These are phyloP conservation scores for Eupsilia transversa DNA, from an alignment of 2,888 invertebrate genomes.

Conservation along the genomic window DNA sequence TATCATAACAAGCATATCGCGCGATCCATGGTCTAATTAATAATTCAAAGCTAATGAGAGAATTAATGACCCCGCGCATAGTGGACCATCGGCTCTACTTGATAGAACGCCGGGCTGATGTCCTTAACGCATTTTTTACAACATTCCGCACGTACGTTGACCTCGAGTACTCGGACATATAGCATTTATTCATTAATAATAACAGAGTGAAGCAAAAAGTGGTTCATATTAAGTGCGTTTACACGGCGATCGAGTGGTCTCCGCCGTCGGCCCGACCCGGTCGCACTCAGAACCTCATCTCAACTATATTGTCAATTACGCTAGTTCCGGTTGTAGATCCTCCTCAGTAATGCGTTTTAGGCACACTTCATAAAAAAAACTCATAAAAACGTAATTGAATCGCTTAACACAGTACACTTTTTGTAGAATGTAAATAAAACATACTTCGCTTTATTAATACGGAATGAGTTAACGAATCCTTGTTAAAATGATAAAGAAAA, in stretches of 20 bases:
- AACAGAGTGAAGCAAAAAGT: conserved; percentile 85
- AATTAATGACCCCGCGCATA: conserved; percentile 79
- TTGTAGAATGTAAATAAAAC: conserved; percentile 75
- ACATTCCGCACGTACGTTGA: conserved; percentile 86
- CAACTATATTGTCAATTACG: conserved; percentile 81
- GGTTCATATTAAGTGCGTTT: conserved; percentile 84
- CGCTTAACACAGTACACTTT: conserved; percentile 76
- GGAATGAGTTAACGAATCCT: conserved; percentile 69
- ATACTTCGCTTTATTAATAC: conserved; percentile 68
- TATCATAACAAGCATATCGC: conserved; percentile 40
- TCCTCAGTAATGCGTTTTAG: conserved; percentile 82
- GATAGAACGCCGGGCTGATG: conserved; percentile 82
- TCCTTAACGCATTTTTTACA: conserved; percentile 88
- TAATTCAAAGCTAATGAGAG: conserved; percentile 80
- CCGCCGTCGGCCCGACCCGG: conserved; percentile 25
- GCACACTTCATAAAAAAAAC: conserved; percentile 69
- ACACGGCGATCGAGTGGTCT: conserved; percentile 69
- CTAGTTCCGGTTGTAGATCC: conserved; percentile 89
- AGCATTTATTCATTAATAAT: conserved; percentile 87
- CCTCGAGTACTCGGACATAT: conserved; percentile 85
- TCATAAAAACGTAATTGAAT: conserved; percentile 81
- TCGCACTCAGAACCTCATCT: conserved; percentile 62
- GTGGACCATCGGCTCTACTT: conserved; percentile 77
- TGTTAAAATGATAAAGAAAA: conserved; percentile 66
- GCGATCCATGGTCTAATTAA: conserved; percentile 73